Evolutionary conservation across 2,113 vertebrate genomes (phyloP).

Genomic region (Notechis scutatus): DNA sequence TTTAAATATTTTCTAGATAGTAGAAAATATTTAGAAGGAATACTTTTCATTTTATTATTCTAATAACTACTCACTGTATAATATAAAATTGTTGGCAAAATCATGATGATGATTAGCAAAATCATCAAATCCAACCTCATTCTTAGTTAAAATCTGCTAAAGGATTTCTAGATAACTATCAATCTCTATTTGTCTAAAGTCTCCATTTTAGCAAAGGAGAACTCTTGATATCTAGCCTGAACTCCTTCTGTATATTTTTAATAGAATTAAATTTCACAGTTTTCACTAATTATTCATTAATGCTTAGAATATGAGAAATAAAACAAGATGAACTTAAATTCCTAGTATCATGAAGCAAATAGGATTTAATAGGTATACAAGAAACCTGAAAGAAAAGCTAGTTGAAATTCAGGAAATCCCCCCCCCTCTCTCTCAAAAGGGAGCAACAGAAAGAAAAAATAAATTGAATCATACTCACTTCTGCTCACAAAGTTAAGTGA

Average conservation of each 20-base stretch:
- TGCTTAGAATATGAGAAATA: neutral
- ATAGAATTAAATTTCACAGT: neutral
- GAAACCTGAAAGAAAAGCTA: neutral
- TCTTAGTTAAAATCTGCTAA: neutral
- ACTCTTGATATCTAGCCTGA: neutral
- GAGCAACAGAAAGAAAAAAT: neutral
- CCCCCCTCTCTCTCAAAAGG: neutral
- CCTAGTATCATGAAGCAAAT: neutral
- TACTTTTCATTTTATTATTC: neutral
- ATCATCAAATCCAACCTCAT: neutral
- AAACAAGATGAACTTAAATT: neutral
- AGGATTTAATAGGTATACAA: neutral
- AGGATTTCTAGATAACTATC: neutral
- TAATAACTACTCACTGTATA: slow-evolving; percentile 14
- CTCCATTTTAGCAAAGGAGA: neutral
- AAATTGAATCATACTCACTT: neutral
- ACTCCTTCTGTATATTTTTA: neutral
- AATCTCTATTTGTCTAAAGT: neutral
- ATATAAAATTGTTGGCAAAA: neutral
- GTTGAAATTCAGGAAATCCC: neutral
- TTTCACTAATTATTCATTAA: neutral
- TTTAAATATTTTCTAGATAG: neutral
- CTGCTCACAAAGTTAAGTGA: neutral
- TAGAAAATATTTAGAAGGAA: neutral
- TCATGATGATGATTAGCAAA: neutral